These are phyloP conservation scores for Crax fasciolata DNA, from an alignment of 2,797 vertebrate genomes.

Conservation along the genomic window DNA sequence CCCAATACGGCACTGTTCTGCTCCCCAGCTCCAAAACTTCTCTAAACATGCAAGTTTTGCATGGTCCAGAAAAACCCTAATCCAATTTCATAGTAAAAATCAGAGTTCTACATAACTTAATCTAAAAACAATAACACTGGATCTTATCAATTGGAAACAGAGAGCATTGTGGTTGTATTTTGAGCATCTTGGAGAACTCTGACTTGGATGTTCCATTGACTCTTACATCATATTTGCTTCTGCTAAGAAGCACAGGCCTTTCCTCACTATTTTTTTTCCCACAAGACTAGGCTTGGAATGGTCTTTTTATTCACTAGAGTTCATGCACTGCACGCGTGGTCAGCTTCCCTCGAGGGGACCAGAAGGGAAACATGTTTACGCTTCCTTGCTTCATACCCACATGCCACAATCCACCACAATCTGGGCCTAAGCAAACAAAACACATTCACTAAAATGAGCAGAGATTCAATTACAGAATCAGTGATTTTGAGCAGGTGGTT, in stretches of 20 bases:
- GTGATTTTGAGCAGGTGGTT: conserved; percentile 65
- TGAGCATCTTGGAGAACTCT: not conserved
- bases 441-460: conserved; percentile 35
- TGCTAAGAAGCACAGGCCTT: not conserved
- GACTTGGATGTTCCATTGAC: not conserved
- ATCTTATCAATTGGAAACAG: not conserved
- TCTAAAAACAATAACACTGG: not conserved
- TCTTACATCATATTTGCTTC: not conserved
- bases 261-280: not conserved
- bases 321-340: not conserved
- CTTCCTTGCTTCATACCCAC: not conserved
- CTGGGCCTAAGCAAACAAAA: conserved; percentile 38
- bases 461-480: conserved; percentile 67
- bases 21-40: not conserved
- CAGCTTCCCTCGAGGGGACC: not conserved
- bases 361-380: not conserved
- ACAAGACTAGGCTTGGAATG: not conserved
- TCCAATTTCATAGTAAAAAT: not conserved
- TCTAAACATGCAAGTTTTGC: not conserved
- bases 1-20: not conserved
- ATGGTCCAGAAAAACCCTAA: not conserved
- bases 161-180: not conserved
- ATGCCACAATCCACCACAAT: conserved; percentile 13
- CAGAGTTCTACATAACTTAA: not conserved
- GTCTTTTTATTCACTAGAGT: not conserved